These are phyloP conservation scores for Melanotaenia trifasciata DNA, from an alignment of 2,797 vertebrate species.

Conservation along the genomic window DNA sequence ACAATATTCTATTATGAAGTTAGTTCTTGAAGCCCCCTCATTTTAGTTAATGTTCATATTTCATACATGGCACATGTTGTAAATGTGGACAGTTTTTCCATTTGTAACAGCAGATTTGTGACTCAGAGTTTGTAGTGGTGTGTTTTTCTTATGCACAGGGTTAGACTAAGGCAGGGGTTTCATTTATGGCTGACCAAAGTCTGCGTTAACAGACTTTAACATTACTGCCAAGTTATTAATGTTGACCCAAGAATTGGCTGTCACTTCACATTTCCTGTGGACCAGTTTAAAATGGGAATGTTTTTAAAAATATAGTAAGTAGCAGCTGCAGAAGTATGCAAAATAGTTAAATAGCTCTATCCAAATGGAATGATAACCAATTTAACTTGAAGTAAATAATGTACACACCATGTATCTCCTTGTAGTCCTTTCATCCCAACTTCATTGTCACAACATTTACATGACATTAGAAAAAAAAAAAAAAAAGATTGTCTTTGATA, in stretches of 20 bases:
- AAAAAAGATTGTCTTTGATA: too few species aligned
- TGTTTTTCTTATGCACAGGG: background rate
- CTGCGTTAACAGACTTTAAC: background rate
- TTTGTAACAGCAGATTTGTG: background rate
- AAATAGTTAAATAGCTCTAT: too few species aligned
- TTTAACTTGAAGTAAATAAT: too few species aligned
- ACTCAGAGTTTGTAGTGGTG: background rate
- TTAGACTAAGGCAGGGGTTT: background rate
- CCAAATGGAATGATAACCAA: too few species aligned
- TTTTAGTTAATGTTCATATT: background rate
- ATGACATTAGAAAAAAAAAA: too few species aligned
- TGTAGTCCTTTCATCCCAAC: too few species aligned
- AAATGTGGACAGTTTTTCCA: background rate
- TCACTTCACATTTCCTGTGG: background rate
- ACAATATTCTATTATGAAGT: background rate
- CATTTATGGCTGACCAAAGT: background rate
- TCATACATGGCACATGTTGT: too few species aligned
- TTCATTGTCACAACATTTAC: too few species aligned
- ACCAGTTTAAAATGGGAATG: background rate
- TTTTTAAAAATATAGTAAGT: too few species aligned
- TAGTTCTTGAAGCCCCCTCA: background rate
- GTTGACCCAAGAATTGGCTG: background rate
- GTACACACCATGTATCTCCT: too few species aligned
- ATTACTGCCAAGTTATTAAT: background rate
- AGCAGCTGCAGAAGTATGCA: too few species aligned